Evolutionary conservation across 2,797 vertebrate species (phyloP).

Genomic region (Cuculus canorus): DNA sequence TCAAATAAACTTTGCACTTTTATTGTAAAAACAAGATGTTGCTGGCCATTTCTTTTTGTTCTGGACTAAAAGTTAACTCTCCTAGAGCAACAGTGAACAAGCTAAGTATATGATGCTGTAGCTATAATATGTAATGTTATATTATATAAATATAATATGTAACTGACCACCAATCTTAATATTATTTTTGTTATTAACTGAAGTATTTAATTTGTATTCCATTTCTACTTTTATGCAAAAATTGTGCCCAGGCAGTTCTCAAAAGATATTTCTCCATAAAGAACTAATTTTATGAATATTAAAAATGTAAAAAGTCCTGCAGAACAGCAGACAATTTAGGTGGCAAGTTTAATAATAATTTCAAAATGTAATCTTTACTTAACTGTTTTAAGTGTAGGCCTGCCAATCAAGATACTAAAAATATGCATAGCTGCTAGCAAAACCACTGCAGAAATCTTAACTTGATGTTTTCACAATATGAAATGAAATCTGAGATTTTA

Average conservation of each 20-base stretch:
- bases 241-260: not conserved
- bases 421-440: not conserved
- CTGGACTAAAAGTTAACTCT: not conserved
- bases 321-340: not conserved
- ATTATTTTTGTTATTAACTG: not conserved
- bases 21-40: not conserved
- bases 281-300: not conserved
- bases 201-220: not conserved
- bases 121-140: not conserved
- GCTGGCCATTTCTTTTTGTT: not conserved
- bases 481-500: not conserved
- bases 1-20: not conserved
- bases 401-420: not conserved
- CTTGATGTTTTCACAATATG: not conserved
- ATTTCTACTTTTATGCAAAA: not conserved
- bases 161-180: not conserved
- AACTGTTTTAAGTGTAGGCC: not conserved
- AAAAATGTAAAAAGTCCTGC: not conserved
- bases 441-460: not conserved
- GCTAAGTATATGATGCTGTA: not conserved
- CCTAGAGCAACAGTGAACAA: not conserved
- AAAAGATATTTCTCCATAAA: not conserved
- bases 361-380: not conserved
- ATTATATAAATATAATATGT: not conserved
- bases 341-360: constrained; percentile 10